Percentiles rank a stretch among this genome's conserved stretches.
Evolutionary conservation across 2,797 vertebrate species (phyloP).

Genomic region (Momotus momota): DNA sequence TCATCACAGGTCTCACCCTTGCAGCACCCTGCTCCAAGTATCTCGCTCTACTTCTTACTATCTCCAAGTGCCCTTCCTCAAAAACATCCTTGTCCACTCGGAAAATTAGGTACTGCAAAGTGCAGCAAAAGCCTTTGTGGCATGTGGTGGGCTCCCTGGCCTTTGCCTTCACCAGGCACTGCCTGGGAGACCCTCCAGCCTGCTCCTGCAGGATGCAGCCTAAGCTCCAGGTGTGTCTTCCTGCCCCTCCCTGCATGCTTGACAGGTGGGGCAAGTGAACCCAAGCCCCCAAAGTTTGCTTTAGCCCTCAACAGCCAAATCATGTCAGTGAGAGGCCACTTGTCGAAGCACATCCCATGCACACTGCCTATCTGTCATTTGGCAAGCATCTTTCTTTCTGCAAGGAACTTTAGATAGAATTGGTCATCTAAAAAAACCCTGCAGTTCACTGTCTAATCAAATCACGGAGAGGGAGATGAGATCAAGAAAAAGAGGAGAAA

Average conservation of each 20-base stretch:
- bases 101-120: not conserved
- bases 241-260: conserved; percentile 52
- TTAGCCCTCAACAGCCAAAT: conserved; percentile 52
- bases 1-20: not conserved
- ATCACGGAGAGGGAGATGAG: not conserved
- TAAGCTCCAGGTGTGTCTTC: not conserved
- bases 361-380: not conserved
- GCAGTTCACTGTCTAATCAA: not conserved
- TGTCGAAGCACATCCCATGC: not conserved
- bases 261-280: not conserved
- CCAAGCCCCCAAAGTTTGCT: conserved; percentile 34
- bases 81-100: not conserved
- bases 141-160: not conserved
- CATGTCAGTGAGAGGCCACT: conserved; percentile 16
- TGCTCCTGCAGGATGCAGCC: conserved; percentile 44
- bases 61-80: not conserved
- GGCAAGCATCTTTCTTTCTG: not conserved
- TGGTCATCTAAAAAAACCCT: not conserved
- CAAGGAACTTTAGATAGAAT: not conserved
- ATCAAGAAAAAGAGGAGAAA: not conserved
- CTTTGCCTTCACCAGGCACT: not conserved
- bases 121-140: not conserved
- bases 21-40: not conserved
- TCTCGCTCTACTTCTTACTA: not conserved
- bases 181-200: not conserved